Conservation (phyloP, 2,113 vertebrate genomes). For the Cromileptes altivelis region DNA sequence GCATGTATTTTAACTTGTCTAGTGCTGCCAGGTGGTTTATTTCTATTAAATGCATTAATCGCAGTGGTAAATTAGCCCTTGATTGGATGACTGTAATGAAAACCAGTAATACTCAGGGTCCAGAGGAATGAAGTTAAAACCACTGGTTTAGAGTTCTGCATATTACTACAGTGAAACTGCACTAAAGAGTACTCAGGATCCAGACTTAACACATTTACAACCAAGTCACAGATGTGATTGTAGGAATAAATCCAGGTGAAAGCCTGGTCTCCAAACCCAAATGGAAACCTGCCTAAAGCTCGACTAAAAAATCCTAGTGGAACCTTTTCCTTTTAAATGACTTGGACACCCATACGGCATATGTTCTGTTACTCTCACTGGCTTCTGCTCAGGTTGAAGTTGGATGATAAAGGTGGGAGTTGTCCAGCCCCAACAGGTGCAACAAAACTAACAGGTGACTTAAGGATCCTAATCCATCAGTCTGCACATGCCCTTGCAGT, state of each 20-base stretch:
- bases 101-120: not conserved
- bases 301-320: not conserved
- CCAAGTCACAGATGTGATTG: slow-evolving; percentile 5
- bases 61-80: not conserved
- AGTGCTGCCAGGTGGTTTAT: not conserved
- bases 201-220: not conserved
- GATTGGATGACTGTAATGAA: not conserved
- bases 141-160: not conserved
- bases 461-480: not conserved
- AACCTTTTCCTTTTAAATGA: not conserved
- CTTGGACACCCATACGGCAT: not conserved
- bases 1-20: not conserved
- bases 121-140: not conserved
- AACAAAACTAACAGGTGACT: not conserved
- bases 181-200: slow-evolving; percentile 2
- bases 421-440: not conserved
- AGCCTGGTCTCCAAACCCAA: not conserved
- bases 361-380: not conserved
- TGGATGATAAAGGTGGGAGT: not conserved
- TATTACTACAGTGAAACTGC: not conserved
- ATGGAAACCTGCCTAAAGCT: not conserved
- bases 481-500: not conserved
- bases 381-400: not conserved
- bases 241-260: slow-evolving; percentile 11
- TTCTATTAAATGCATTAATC: not conserved